Base-by-base conservation (phyloP, 2,888 invertebrate genomes). In the Morpho helenor region DNA sequence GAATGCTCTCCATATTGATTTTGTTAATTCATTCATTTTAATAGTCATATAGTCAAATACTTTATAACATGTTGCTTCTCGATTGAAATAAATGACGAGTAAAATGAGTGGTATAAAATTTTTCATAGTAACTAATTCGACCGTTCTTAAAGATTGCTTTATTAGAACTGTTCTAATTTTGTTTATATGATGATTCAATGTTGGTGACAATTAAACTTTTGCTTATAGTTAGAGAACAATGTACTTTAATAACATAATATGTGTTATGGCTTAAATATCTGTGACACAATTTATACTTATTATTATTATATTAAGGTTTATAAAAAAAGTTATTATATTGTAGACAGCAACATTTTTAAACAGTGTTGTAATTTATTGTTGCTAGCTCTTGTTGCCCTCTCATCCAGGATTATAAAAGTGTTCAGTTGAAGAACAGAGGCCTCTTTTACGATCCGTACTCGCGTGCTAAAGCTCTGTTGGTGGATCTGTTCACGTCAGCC, bases 21-120 rank as follows among this genome's bases (percentile, higher is more conserved):
- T 49, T 8, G 67, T 68, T 3, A 79, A 54, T n/a, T 73, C 66
- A 52, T 57, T 66, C 23, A 78, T 57, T 68, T 72, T 77, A 7
- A 49, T 42, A 7, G 62, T 10, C 40, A 81, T 7, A 7, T 51
- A 60, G 9, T 74, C 68, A 6, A 74, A 58, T n/a, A 78, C 43
- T 7, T 68, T 65, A 3, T 48, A 40, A 61, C 77, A 71, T 39
- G 63, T 63, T 3, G 48, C 52, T 7, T 47, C 47, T 1, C 41
- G 10, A 55, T 60, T 55, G 63, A 67, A 49, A 56, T 52, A 52
- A 53, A 61, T 41, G 8, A 61, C 50, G 55, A 62, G 31, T 22
- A 63, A 52, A 22, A 57, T 52, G 8, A 65, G 23, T 52, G 57
- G 46, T 59, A 63, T 22, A 56, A 65, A 53, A 23, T 53, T 39